Conservation (phyloP, 2,888 invertebrate genomes). For the Parnassius glacialis region DNA sequence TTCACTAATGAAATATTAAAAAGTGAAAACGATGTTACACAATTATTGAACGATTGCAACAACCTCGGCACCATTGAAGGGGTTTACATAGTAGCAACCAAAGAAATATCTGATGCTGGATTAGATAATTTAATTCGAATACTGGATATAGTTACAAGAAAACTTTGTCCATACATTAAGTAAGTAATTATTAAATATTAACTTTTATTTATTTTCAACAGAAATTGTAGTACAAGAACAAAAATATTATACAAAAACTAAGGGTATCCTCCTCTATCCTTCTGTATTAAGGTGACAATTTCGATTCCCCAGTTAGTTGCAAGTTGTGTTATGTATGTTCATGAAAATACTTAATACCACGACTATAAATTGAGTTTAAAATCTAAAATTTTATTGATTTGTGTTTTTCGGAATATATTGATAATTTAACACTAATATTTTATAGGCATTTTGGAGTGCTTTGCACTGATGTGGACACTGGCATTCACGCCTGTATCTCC, state of each 20-base stretch:
- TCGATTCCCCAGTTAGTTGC: no score
- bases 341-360: no score
- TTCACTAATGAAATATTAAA: conserved; percentile 12
- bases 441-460: conserved; percentile 22
- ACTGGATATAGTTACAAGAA: conserved; percentile 40
- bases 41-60: conserved; percentile 6
- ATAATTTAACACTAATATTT: not conserved
- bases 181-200: conserved; percentile 28
- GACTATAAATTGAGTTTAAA: no score
- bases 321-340: no score
- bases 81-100: conserved; percentile 13
- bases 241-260: no score
- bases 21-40: conserved; percentile 2
- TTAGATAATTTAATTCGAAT: conserved; percentile 11
- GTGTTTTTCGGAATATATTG: not conserved
- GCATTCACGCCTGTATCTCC: conserved; percentile 16
- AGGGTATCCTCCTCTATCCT: no score
- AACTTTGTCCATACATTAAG: conserved; percentile 41
- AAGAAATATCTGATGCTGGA: not conserved
- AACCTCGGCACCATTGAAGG: conserved; percentile 19
- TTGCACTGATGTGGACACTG: not conserved
- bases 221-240: no score
- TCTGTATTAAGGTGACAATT: no score
- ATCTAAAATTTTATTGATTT: no score
- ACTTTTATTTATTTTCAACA: no score